Percentiles rank a stretch among this genome's conserved stretches.
Evolutionary conservation across 2,113 vertebrate species (phyloP).

Genomic region (Nothoprocta perdicaria): DNA sequence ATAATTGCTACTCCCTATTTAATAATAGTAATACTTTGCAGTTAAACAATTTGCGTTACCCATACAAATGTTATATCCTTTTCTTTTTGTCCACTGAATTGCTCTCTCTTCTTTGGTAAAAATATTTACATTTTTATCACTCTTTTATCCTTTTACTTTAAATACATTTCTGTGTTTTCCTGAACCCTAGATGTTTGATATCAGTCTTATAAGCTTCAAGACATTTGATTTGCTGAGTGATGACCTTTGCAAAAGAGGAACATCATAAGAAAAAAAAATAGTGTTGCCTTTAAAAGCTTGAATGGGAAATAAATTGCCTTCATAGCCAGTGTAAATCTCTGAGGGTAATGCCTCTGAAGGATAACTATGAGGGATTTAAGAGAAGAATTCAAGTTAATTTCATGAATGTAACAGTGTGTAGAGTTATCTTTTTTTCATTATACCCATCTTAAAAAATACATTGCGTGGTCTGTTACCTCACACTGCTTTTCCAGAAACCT

Average conservation of each 20-base stretch:
- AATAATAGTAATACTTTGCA: constrained; percentile 3
- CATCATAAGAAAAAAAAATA: background rate
- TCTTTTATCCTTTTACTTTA: background rate
- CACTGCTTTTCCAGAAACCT: background rate
- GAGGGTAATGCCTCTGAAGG: background rate
- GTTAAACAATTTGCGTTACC: constrained; percentile 42
- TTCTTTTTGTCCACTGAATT: background rate
- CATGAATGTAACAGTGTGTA: background rate
- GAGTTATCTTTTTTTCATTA: background rate
- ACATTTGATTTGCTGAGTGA: background rate
- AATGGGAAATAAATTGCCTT: background rate
- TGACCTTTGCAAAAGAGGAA: background rate
- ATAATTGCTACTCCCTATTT: constrained; percentile 2
- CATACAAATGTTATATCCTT: background rate
- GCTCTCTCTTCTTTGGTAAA: background rate
- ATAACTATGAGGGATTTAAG: background rate
- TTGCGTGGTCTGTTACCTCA: background rate
- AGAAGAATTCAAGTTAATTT: background rate
- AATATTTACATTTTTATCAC: background rate
- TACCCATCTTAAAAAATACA: background rate
- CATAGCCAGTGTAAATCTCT: background rate
- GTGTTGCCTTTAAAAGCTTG: background rate
- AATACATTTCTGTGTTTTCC: background rate
- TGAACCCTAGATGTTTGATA: background rate
- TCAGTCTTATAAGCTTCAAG: background rate